Evolutionary conservation across 2,888 invertebrate species (phyloP), one percentile per base, ranked within the genome.

Genomic region (Drosophila lutescens): DNA sequence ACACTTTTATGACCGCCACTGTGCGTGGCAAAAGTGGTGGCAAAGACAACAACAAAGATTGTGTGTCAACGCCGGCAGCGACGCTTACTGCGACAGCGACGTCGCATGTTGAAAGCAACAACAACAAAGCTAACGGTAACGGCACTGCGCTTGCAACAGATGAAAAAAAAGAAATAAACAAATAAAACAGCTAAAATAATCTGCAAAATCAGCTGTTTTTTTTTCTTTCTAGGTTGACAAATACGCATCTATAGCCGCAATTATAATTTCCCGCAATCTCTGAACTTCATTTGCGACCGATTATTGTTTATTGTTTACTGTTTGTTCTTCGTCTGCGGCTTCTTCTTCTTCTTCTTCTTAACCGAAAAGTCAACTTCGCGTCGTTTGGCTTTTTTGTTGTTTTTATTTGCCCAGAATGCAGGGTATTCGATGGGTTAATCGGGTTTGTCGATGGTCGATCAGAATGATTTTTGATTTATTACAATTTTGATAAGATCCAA

Each of bases 311-410:
- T 63, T 63, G 62, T 62, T 65, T 61, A 43, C 63, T 65, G 53
- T 53, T 63, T 66, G 40, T 41, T 41, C 34, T 53, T 56, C 20
- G 51, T 47, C 56, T 62, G 15, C 38, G 51, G 50, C 41, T 26
- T 38, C 55, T 53, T 36, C 50, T 44, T 20, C 20, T 44, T 20
- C 20, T 20, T 26, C 30, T 30, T 34, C 34, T 34, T 30, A 20
- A 40, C 46, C 43, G 30, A 60, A 55, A 73, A 66, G 73, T 78
- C 71, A 78, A 67, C 59, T 76, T 76, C 76, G 58, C 66, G 78
- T 76, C 53, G 69, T 72, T 71, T 83, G 81, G 54, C 77, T 53
- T 47, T 43, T 40, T 53, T 47, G 38, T 40, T 53, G 20, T 68
- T 69, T 49, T 54, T 10, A 49, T 38, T 53, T 51, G 55, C 10